Evolutionary conservation across 2,797 vertebrate genomes (phyloP), one percentile per base, ranked within the genome.

Genomic region (Manis crassicaudata): DNA sequence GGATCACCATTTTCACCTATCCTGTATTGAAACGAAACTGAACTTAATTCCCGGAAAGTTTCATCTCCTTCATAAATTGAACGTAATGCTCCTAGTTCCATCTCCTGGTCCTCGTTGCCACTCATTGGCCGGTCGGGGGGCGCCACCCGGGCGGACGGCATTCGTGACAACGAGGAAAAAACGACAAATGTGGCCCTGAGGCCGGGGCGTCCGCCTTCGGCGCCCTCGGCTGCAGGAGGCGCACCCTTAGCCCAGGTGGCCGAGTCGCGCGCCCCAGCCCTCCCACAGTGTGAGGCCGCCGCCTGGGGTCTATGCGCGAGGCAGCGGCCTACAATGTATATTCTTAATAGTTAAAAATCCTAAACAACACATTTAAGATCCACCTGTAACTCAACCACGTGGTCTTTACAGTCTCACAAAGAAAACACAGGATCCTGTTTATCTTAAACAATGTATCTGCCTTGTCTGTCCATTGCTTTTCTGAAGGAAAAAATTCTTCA

Each of bases 11-110:
- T 99, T 90, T 99, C 99, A 98, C 99, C 99, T 98, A 99, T 98
- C 99, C 99, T 98, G 72, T 99, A 99, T 97, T 99, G 99, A 97
- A 99, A 99, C 37, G 99, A 99, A 80, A 99, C 98, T 0, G 99
- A 98, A 97, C 99, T 99, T 58, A 99, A 98, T 96, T 99, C 99
- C 96, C 99, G 99, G 98, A 99, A 99, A 97, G 99, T 99, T 3
- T 99, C 98, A 14, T 99, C 99, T 50, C 99, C 99, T 98, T 99
- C 99, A 83, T 99, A 99, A 97, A 99, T 99, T 18, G 99, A 99
- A 67, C 99, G 99, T 80, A 99, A 99, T 91, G 99, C 99, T 96
- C 99, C 99, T 97, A 99, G 97, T 98, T 99, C 99, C 99, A 99
- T 99, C 99, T 99, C 99, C 96, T 99, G 99, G 97, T 99, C 99